phyloP scores from a whole-genome alignment of 2,797 vertebrate species.

The Pangasius macronema region DNA sequence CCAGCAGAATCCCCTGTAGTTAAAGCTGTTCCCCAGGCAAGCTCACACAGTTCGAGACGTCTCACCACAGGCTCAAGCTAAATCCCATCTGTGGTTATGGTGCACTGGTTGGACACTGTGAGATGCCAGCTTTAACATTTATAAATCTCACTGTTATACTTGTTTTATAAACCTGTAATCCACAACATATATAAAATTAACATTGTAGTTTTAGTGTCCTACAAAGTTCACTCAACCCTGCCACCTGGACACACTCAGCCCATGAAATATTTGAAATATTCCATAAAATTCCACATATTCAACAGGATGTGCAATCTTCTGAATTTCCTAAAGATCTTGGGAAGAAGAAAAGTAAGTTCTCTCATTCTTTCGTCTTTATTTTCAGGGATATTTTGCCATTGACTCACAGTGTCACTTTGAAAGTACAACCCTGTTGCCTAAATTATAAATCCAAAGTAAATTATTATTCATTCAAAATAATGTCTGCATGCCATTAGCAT shows the following conservation, averaged over 20 bases:
- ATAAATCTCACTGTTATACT: not conserved
- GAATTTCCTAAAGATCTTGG: not conserved
- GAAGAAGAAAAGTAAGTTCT: not conserved
- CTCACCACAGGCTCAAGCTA: slow-evolving; percentile 45
- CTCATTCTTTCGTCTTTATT: not conserved
- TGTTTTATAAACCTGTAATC: not conserved
- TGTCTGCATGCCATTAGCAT: not conserved
- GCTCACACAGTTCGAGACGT: slow-evolving; percentile 47
- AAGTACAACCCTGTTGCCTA: not conserved
- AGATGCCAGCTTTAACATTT: slow-evolving; percentile 24
- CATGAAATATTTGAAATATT: not conserved
- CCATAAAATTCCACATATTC: not conserved
- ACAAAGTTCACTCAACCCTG: not conserved
- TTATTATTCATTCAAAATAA: not conserved
- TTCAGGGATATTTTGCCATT: not conserved
- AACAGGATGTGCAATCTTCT: not conserved
- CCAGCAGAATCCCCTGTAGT: slow-evolving; percentile 44
- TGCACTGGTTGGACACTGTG: slow-evolving; percentile 26
- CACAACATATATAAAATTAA: not conserved
- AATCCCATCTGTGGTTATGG: slow-evolving; percentile 48
- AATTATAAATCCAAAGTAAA: not conserved
- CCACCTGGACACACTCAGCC: not conserved
- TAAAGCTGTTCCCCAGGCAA: slow-evolving; percentile 56
- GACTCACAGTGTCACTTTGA: not conserved
- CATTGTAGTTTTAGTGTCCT: not conserved